Evolutionary conservation across 2,113 vertebrate genomes (phyloP).

Genomic region (Synodontis membranacea): DNA sequence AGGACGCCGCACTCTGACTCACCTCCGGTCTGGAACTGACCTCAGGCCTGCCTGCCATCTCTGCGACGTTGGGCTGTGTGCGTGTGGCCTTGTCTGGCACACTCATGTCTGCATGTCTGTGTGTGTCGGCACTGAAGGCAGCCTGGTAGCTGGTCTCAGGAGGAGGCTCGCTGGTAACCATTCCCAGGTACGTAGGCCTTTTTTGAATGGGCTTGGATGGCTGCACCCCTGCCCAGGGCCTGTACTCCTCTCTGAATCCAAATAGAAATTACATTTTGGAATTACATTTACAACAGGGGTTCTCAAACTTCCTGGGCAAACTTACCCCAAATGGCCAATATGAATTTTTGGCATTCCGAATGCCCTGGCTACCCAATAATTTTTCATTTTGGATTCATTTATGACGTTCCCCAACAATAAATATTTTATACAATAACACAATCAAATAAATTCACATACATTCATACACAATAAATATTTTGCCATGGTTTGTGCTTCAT

Average conservation of each 20-base stretch:
- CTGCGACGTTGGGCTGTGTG: slow-evolving; percentile 55
- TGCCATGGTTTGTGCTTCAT: no score
- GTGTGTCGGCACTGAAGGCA: slow-evolving; percentile 73
- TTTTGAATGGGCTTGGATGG: slow-evolving; percentile 80
- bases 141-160: slow-evolving; percentile 84
- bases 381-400: not conserved
- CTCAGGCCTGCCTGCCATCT: slow-evolving; percentile 53
- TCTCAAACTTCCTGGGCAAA: not conserved
- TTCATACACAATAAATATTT: not conserved
- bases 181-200: slow-evolving; percentile 72
- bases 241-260: slow-evolving; percentile 83
- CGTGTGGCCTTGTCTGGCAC: slow-evolving; percentile 53
- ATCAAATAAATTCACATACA: no score
- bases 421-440: no score
- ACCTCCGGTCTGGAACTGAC: slow-evolving; percentile 64
- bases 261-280: slow-evolving; percentile 29
- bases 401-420: no score
- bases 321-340: not conserved
- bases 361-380: not conserved
- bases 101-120: slow-evolving; percentile 59
- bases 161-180: slow-evolving; percentile 67
- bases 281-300: not conserved
- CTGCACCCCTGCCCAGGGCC: slow-evolving; percentile 82
- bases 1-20: slow-evolving; percentile 31
- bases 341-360: not conserved